Conservation (phyloP, 1,140 invertebrate genomes). For the Tribolium madens region DNA sequence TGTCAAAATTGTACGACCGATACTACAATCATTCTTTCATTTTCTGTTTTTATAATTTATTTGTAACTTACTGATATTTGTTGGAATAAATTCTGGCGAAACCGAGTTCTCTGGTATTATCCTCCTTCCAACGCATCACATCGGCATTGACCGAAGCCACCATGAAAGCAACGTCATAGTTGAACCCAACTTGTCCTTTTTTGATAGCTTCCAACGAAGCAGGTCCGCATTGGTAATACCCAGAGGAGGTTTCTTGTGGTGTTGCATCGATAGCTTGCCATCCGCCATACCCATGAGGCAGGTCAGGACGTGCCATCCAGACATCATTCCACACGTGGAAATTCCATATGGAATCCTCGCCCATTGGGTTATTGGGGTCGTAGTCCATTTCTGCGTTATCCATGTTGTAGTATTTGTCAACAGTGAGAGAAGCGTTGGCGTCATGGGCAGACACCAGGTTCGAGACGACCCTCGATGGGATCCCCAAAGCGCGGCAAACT, state of each 20-base stretch:
- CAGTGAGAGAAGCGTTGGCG: constrained; percentile 76
- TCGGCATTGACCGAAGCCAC: constrained; percentile 75
- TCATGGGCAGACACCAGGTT: constrained; percentile 82
- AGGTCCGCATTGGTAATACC: constrained; percentile 76
- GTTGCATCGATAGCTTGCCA: constrained; percentile 83
- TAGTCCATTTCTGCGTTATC: constrained; percentile 71
- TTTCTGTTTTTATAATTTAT: neutral
- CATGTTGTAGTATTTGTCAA: constrained; percentile 78
- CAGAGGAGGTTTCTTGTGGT: constrained; percentile 77
- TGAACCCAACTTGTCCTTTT: constrained; percentile 76
- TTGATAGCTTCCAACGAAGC: constrained; percentile 76
- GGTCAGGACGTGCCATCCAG: constrained; percentile 79
- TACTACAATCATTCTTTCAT: constrained; percentile 66
- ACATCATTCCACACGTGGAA: constrained; percentile 87
- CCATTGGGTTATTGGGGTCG: constrained; percentile 70
- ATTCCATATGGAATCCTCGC: constrained; percentile 78
- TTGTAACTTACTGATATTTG: constrained; percentile 65
- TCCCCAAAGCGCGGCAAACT: constrained; percentile 78
- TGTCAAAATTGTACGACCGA: constrained; percentile 82
- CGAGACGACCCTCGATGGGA: constrained; percentile 77
- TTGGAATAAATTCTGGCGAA: constrained; percentile 76
- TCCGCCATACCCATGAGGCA: constrained; percentile 77
- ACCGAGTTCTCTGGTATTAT: constrained; percentile 70
- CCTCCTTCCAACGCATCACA: constrained; percentile 73
- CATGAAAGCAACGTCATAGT: constrained; percentile 80